A percentile compares a stretch with the other conserved stretches of the same genome.
Conservation (phyloP, 2,888 invertebrate genomes). For the Drosophila gaucha region DNA sequence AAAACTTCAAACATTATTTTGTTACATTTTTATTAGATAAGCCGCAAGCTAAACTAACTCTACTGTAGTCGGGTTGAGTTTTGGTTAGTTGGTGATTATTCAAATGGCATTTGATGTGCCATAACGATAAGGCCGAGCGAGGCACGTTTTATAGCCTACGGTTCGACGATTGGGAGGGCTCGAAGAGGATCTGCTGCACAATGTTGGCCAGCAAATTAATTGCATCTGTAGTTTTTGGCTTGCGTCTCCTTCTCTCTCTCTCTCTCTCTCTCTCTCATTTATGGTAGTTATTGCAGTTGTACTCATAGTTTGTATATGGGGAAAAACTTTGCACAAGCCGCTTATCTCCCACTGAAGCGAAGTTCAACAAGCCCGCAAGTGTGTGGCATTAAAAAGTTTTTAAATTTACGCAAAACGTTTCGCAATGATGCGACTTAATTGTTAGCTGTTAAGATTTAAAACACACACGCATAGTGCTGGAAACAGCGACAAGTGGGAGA, state of each 20-base stretch:
- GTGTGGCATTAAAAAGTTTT: slow-evolving; percentile 76
- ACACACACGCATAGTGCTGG: slow-evolving; percentile 11
- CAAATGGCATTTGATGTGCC: slow-evolving; percentile 67
- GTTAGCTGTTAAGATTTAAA: slow-evolving; percentile 76
- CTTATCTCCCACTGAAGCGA: slow-evolving; percentile 67
- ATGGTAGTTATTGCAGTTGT: slow-evolving; percentile 69
- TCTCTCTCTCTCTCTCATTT: slow-evolving; percentile 33
- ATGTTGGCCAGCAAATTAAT: slow-evolving; percentile 61
- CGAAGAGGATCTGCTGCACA: slow-evolving; percentile 9
- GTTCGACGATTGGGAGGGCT: slow-evolving; percentile 16
- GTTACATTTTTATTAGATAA: slow-evolving; percentile 10
- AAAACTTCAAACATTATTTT: slow-evolving; percentile 1
- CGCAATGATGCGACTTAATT: slow-evolving; percentile 76
- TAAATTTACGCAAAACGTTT: slow-evolving; percentile 73
- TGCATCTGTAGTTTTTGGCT: slow-evolving; percentile 63
- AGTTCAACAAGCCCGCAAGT: slow-evolving; percentile 77
- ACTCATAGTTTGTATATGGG: slow-evolving; percentile 66
- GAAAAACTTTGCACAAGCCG: slow-evolving; percentile 70
- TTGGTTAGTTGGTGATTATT: slow-evolving; percentile 67
- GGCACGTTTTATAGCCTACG: slow-evolving; percentile 59
- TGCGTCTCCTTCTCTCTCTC: slow-evolving; percentile 16
- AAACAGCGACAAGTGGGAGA: slow-evolving; percentile 14
- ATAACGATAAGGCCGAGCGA: slow-evolving; percentile 51
- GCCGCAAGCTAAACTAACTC: slow-evolving; percentile 16
- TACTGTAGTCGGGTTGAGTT: not conserved